Evolutionary conservation across 2,888 invertebrate genomes (phyloP), one percentile per base, ranked within the genome.

Genomic region (Lasius fuliginosus): DNA sequence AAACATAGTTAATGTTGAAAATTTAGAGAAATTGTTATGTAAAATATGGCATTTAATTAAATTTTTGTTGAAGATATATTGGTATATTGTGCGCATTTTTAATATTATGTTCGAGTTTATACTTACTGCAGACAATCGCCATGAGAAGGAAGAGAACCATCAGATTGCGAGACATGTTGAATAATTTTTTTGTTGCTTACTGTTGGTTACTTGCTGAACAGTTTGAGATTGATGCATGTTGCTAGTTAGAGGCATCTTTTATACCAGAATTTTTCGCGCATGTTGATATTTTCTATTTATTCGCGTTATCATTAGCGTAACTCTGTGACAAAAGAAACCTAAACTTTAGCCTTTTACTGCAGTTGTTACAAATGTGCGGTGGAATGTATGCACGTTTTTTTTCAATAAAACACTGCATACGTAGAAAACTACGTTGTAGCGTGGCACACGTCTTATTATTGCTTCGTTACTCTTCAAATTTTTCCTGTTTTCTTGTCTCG

Each of bases 101-200:
- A 56, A 56, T 56, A 56, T 56, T 56, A 56, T n/a, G n/a, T 56
- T 56, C 3, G n/a, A 46, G 4, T 46, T 56, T n/a, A n/a, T 33
- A 79, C 77, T 79, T 79, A 79, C 77, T 53, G 68, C 36, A 49
- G 42, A 79, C 12, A 68, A 58, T 46, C 18, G 46, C 60, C 18
- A 60, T 58, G 56, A 79, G 9, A 58, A 79, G 27, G 15, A 79
- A 36, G 40, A 79, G 58, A 15, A 56, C 42, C n/a, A 79, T 40
- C 36, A 79, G 18, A 30, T 53, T 46, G 42, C 68, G 67, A 27
- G 67, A 36, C 77, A 79, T 79, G 56, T 36, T 58, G 12, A 65
- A 65, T 3, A 65, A 18, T 23, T 71, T 71, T 71, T 23, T 56
- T 56, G 56, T 56, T 23, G 71, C 36, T 71, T 12, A 36, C 12